Evolutionary conservation across 1,140 invertebrate species (phyloP).

Genomic region (Pseudomyrmex dendroicus): DNA sequence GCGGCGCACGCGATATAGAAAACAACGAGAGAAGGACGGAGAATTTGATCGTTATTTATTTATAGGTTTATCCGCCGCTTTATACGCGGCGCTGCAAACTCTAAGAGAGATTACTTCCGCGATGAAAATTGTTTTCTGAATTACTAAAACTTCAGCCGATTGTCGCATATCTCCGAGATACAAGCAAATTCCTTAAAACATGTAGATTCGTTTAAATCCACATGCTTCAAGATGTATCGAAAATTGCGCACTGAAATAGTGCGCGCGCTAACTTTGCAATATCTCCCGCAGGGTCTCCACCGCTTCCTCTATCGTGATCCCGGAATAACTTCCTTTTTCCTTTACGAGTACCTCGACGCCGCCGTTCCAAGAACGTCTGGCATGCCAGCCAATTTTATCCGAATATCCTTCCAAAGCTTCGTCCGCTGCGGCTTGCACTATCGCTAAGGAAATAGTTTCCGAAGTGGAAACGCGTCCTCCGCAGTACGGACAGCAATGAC

Average conservation of each 20-base stretch:
- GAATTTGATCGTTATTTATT: constrained; percentile 21
- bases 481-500: constrained; percentile 82
- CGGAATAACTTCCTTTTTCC: constrained; percentile 75
- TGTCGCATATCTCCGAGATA: not conserved
- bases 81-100: not conserved
- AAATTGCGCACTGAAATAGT: not conserved
- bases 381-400: constrained; percentile 75
- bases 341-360: constrained; percentile 78
- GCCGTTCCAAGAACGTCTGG: constrained; percentile 72
- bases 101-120: not conserved
- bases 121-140: constrained; percentile 8
- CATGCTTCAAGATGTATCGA: constrained; percentile 3
- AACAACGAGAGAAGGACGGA: not conserved
- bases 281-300: constrained; percentile 62
- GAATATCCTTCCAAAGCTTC: constrained; percentile 68
- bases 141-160: constrained; percentile 1
- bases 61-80: not conserved
- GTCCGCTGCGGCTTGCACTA: constrained; percentile 64
- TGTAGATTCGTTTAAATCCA: not conserved
- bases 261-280: constrained; percentile 59
- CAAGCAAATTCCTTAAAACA: not conserved
- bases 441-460: constrained; percentile 58
- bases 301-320: constrained; percentile 69
- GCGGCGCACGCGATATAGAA: not conserved
- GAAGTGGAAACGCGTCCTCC: constrained; percentile 76